These are phyloP conservation scores for Sebastes vulpes DNA, from an alignment of 2,797 vertebrate genomes.

Conservation along the genomic window DNA sequence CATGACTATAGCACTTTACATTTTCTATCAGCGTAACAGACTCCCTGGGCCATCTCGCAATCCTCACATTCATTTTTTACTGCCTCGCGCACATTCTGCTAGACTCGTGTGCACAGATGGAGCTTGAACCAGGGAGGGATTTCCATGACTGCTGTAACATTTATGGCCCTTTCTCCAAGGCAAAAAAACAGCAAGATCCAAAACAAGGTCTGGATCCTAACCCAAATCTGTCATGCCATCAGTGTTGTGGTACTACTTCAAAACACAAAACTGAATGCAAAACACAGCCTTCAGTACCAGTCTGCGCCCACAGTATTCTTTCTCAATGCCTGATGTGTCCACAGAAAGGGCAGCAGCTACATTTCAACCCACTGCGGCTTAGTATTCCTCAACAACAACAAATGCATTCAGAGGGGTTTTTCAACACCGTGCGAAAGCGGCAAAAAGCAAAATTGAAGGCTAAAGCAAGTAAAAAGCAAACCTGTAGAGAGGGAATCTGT, in stretches of 20 bases:
- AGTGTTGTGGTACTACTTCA: constrained; percentile 38
- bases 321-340: constrained; percentile 21
- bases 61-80: constrained; percentile 73
- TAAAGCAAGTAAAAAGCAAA: constrained; percentile 27
- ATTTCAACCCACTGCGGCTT: neutral
- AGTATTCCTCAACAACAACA: constrained; percentile 2
- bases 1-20: constrained; percentile 82
- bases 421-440: constrained; percentile 2
- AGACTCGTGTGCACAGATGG: constrained; percentile 63
- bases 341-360: constrained; percentile 29
- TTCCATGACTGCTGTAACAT: constrained; percentile 55
- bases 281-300: constrained; percentile 8
- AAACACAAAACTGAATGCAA: constrained; percentile 32
- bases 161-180: constrained; percentile 63
- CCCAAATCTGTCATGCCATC: constrained; percentile 66
- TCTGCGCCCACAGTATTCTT: neutral
- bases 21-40: constrained; percentile 80
- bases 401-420: constrained; percentile 30
- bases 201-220: constrained; percentile 65
- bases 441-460: constrained; percentile 35
- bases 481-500: constrained; percentile 34
- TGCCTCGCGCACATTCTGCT: constrained; percentile 39
- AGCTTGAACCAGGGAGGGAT: constrained; percentile 65
- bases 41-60: constrained; percentile 71
- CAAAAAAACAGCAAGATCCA: constrained; percentile 56